These are phyloP conservation scores for Pipa parva DNA, from an alignment of 2,113 vertebrate species.

Conservation along the genomic window DNA sequence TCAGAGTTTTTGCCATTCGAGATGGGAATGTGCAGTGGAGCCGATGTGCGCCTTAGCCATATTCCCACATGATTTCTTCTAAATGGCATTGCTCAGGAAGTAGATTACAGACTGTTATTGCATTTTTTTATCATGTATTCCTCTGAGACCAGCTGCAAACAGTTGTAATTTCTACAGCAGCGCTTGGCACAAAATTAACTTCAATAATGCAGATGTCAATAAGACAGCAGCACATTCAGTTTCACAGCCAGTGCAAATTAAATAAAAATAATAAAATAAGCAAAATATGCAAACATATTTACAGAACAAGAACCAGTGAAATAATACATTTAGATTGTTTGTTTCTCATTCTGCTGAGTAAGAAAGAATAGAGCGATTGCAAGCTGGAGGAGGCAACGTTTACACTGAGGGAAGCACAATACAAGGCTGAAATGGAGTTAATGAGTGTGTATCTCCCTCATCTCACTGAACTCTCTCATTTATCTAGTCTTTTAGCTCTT, in stretches of 20 bases:
- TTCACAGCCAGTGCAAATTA: conserved; percentile 9
- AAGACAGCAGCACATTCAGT: conserved; percentile 1
- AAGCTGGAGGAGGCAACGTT: neutral
- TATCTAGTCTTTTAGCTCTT: too few relatives aligned
- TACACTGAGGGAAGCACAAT: too few relatives aligned
- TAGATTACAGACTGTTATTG: conserved; percentile 25
- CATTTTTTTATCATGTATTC: conserved; percentile 19
- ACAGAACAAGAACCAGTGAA: neutral
- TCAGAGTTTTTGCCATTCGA: too few relatives aligned
- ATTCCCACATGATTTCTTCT: neutral
- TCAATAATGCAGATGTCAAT: conserved; percentile 35
- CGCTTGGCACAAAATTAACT: conserved; percentile 13
- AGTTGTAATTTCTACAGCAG: conserved; percentile 24
- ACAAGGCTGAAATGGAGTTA: too few relatives aligned
- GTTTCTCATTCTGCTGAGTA: conserved; percentile 7
- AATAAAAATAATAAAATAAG: conserved; percentile 27
- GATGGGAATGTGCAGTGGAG: neutral
- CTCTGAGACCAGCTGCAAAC: conserved; percentile 20
- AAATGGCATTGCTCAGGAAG: conserved; percentile 16
- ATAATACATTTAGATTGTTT: neutral
- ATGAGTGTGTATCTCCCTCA: too few relatives aligned
- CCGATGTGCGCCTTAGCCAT: neutral
- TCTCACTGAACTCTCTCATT: too few relatives aligned
- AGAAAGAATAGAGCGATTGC: neutral
- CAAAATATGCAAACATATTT: conserved; percentile 9